Percentiles rank a stretch among this genome's conserved stretches.
These are phyloP conservation scores for Xiphorhynchus erythropygius DNA, from an alignment of 2,797 vertebrate genomes.

Conservation along the genomic window DNA sequence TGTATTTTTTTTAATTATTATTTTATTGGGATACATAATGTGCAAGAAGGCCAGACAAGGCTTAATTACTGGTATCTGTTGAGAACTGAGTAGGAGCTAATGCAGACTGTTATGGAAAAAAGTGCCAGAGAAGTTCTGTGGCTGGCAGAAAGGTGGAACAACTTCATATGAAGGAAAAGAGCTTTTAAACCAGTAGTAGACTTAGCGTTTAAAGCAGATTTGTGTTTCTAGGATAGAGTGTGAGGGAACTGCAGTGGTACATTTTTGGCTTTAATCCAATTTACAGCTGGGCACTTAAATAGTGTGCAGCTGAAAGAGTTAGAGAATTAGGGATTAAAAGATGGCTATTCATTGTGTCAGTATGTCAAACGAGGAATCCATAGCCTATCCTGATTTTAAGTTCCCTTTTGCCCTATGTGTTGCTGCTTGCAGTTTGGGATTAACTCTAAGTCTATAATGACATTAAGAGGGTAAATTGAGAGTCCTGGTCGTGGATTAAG, in stretches of 20 bases:
- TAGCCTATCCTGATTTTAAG: slow-evolving; percentile 15
- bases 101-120: not conserved
- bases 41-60: not conserved
- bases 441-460: slow-evolving; percentile 47
- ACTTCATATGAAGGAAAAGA: not conserved
- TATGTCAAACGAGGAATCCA: slow-evolving; percentile 13
- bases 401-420: not conserved
- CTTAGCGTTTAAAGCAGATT: not conserved
- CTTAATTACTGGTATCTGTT: not conserved
- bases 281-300: not conserved
- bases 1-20: not conserved
- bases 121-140: not conserved
- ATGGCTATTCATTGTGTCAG: slow-evolving; percentile 51
- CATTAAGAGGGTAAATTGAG: slow-evolving; percentile 42
- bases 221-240: not conserved
- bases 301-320: not conserved
- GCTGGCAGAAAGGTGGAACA: not conserved
- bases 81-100: not conserved
- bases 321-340: slow-evolving; percentile 39
- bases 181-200: not conserved
- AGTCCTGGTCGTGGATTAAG: slow-evolving; percentile 32
- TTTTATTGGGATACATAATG: not conserved
- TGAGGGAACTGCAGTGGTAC: not conserved
- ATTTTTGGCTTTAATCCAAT: slow-evolving; percentile 29
- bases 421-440: slow-evolving; percentile 33